These are phyloP conservation scores for Mycteria americana DNA, from an alignment of 2,797 vertebrate species.

Conservation along the genomic window DNA sequence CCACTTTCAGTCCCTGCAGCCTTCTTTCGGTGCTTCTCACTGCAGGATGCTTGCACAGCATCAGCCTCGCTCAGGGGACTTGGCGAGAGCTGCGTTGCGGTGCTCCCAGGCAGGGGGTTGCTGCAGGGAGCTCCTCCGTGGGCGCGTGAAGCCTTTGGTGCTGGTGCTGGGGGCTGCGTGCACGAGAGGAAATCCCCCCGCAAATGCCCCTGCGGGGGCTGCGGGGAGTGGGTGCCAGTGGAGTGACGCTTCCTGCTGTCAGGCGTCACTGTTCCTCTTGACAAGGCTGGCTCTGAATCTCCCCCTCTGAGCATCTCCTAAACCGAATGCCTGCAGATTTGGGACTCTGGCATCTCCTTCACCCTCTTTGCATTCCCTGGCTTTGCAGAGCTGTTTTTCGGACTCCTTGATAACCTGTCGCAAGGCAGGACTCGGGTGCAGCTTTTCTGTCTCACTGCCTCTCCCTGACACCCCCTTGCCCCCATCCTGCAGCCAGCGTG, in stretches of 20 bases:
- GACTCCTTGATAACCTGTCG: neutral
- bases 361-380: neutral
- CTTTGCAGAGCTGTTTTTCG: neutral
- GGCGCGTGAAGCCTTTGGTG: neutral
- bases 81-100: neutral
- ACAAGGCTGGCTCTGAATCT: neutral
- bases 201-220: neutral
- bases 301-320: neutral
- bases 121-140: neutral
- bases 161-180: neutral
- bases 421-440: neutral
- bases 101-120: neutral
- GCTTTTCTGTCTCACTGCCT: neutral
- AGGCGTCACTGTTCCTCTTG: neutral
- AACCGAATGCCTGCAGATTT: neutral
- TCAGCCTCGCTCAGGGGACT: neutral
- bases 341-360: neutral
- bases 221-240: neutral
- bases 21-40: neutral
- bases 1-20: accelerated
- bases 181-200: neutral
- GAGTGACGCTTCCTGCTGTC: neutral
- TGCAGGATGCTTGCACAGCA: neutral
- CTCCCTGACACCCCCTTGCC: neutral
- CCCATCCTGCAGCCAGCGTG: neutral